Percentiles rank a stretch among this genome's conserved stretches.
Evolutionary conservation across 2,113 vertebrate genomes (phyloP).

Genomic region (Hippolais icterina): DNA sequence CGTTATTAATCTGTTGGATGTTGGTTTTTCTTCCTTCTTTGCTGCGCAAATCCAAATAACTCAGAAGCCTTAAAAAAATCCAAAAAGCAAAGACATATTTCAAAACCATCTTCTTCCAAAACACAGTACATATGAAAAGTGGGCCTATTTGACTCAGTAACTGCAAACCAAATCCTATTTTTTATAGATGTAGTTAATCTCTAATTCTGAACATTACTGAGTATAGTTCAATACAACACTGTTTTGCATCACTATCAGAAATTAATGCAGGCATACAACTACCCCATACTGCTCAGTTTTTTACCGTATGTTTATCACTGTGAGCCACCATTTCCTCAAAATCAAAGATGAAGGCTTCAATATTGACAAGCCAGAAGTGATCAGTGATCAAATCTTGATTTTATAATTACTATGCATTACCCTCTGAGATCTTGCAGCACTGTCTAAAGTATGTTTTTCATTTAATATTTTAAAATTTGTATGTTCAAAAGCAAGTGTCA

Average conservation of each 20-base stretch:
- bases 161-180: not conserved
- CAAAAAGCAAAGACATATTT: fast-evolving
- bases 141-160: not conserved
- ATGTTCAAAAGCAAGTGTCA: not conserved
- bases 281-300: not conserved
- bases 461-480: not conserved
- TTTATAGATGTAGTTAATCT: not conserved
- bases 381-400: not conserved
- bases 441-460: not conserved
- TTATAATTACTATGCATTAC: not conserved
- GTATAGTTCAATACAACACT: not conserved
- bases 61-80: not conserved
- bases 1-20: not conserved
- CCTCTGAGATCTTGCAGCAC: not conserved
- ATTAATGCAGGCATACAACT: not conserved
- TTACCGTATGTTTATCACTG: not conserved
- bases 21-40: not conserved
- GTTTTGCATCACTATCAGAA: not conserved
- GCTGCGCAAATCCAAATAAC: not conserved
- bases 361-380: not conserved
- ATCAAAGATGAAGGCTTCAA: not conserved
- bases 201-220: fast-evolving
- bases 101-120: not conserved
- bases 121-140: not conserved
- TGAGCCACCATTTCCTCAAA: not conserved